Evolutionary conservation across 2,888 invertebrate species (phyloP).

Genomic region (Uloborus plumipes): DNA sequence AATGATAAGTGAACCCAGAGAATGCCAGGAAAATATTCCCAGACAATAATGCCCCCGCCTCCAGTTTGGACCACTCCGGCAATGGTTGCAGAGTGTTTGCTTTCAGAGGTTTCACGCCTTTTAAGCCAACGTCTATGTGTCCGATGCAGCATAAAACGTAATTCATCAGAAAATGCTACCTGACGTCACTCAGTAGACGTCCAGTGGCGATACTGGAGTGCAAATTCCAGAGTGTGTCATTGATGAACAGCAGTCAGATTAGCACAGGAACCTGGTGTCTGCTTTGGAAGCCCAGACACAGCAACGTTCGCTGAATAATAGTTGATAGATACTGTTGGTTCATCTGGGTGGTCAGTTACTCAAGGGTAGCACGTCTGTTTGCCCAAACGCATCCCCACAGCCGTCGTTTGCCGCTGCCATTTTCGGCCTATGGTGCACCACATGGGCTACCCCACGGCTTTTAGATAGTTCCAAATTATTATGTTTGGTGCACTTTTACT

Average conservation of each 20-base stretch:
- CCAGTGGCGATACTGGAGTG: neutral
- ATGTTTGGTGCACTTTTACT: neutral
- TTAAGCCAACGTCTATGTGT: neutral
- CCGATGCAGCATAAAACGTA: neutral
- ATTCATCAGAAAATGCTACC: neutral
- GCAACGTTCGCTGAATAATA: no score
- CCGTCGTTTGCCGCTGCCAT: neutral
- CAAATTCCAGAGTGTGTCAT: neutral
- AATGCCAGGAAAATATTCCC: no score
- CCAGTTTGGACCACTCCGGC: constrained; percentile 1
- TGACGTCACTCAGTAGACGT: neutral
- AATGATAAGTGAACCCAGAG: no score
- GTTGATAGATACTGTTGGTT: neutral
- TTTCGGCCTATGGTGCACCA: neutral
- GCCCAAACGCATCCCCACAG: no score
- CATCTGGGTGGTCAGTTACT: neutral
- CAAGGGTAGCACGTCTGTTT: neutral
- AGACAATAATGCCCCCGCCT: neutral
- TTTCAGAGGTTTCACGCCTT: no score
- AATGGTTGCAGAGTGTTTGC: no score
- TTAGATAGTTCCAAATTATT: neutral
- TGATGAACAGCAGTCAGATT: neutral
- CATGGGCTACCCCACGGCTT: neutral
- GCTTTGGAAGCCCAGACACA: no score
- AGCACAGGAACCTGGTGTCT: neutral